A percentile compares a stretch with the other conserved stretches of the same genome.
Evolutionary conservation across 2,888 invertebrate species (phyloP).

Genomic region (Timandra comae): DNA sequence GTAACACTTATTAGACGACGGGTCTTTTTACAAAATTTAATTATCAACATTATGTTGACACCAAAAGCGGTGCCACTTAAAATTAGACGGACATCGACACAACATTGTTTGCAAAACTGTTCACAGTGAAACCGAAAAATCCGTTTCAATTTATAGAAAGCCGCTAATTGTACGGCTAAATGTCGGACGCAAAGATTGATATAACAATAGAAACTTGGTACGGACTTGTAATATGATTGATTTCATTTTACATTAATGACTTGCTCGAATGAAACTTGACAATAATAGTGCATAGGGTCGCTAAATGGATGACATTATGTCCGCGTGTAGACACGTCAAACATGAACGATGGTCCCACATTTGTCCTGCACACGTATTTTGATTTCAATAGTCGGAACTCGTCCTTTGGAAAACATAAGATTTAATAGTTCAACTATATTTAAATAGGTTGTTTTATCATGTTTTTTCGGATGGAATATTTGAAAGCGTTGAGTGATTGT

Average conservation of each 20-base stretch:
- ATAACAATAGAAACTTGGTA: slow-evolving; percentile 32
- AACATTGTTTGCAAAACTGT: slow-evolving; percentile 56
- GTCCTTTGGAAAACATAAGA: slow-evolving; percentile 35
- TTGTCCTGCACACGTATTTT: slow-evolving; percentile 46
- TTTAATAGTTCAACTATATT: slow-evolving; percentile 36
- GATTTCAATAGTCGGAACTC: slow-evolving; percentile 40
- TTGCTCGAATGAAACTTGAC: slow-evolving; percentile 42
- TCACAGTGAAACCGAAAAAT: slow-evolving; percentile 40
- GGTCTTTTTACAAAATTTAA: slow-evolving; percentile 67
- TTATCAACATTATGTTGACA: slow-evolving; percentile 68
- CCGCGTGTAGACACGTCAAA: slow-evolving; percentile 51
- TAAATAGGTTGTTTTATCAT: slow-evolving; percentile 25
- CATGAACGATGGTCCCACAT: slow-evolving; percentile 58
- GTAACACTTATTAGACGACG: slow-evolving; percentile 64
- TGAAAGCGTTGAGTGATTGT: slow-evolving; percentile 28
- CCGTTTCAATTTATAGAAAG: slow-evolving; percentile 59
- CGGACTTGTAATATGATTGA: slow-evolving; percentile 47
- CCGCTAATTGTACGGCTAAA: slow-evolving; percentile 45
- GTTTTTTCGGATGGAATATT: slow-evolving; percentile 12
- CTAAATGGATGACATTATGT: slow-evolving; percentile 63
- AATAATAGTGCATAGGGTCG: slow-evolving; percentile 51
- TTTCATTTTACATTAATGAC: slow-evolving; percentile 55
- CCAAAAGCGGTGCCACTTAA: slow-evolving; percentile 47
- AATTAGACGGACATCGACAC: slow-evolving; percentile 37
- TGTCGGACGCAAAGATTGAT: slow-evolving; percentile 32